These are phyloP conservation scores for Pheosia tremula DNA, from an alignment of 2,888 invertebrate genomes.

Conservation along the genomic window DNA sequence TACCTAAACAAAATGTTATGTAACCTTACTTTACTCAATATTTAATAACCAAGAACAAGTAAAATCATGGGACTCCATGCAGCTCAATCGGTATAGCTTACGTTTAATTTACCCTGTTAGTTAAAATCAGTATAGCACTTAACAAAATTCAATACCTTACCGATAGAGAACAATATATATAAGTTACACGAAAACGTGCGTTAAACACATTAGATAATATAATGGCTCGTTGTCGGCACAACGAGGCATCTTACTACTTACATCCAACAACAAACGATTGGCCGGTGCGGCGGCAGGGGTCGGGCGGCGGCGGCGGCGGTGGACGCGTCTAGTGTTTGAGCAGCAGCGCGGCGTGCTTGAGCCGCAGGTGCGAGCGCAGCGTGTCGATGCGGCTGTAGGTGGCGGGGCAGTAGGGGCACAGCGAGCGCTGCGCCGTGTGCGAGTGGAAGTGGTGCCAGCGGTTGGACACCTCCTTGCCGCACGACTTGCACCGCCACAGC, in stretches of 20 bases:
- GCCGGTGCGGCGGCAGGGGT: background rate
- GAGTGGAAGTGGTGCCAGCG: conserved; percentile 95
- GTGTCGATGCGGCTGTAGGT: conserved; percentile 95
- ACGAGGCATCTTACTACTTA: background rate
- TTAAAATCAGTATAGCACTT: conserved; percentile 58
- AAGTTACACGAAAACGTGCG: conserved; percentile 71
- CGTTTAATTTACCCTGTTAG: conserved; percentile 76
- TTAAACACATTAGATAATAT: conserved; percentile 33
- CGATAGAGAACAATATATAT: conserved; percentile 63
- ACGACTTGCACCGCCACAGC: conserved; percentile 92
- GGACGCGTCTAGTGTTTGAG: conserved; percentile 69
- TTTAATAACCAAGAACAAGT: conserved; percentile 19
- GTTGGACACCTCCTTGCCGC: conserved; percentile 94
- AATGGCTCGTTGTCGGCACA: background rate
- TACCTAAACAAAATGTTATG: conserved; percentile 14
- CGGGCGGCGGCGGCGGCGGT: conserved; percentile 35
- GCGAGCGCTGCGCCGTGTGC: conserved; percentile 91
- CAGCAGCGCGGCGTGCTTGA: conserved; percentile 87
- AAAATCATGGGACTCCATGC: conserved; percentile 31
- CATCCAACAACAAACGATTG: background rate
- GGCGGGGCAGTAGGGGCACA: conserved; percentile 93
- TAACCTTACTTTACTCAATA: background rate
- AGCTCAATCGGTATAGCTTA: conserved; percentile 45
- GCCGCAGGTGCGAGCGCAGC: conserved; percentile 91
- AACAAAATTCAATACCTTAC: conserved; percentile 61